A percentile compares a stretch with the other conserved stretches of the same genome.
phyloP scores from a whole-genome alignment of 2,888 invertebrate genomes.

The Scelioninae gen. 1 region DNA sequence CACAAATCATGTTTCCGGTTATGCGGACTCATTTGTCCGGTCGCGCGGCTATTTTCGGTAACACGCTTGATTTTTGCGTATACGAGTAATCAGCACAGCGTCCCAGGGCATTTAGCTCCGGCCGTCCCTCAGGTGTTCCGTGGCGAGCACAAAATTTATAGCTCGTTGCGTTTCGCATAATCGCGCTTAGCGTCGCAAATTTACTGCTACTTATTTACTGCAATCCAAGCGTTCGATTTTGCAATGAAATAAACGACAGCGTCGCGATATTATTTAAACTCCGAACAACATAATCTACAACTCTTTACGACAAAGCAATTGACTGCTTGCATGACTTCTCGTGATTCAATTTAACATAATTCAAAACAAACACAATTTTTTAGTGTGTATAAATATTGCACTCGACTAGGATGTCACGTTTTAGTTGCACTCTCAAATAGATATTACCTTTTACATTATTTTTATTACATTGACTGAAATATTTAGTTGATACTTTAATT shows the following conservation, averaged over 20 bases:
- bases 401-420: no score
- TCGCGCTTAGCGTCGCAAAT: slow-evolving; percentile 62
- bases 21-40: slow-evolving; percentile 54
- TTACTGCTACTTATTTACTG: slow-evolving; percentile 63
- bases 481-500: no score
- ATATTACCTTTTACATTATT: no score
- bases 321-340: slow-evolving; percentile 27
- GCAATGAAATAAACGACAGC: slow-evolving; percentile 17
- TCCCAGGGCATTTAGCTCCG: slow-evolving; percentile 48
- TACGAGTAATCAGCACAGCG: slow-evolving; percentile 53
- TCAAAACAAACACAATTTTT: no score
- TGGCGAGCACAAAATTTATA: slow-evolving; percentile 50
- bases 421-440: no score
- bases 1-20: slow-evolving; percentile 60
- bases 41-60: slow-evolving; percentile 40
- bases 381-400: no score
- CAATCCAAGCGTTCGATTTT: slow-evolving; percentile 48
- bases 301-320: slow-evolving; percentile 32
- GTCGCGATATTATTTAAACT: slow-evolving; percentile 22
- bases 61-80: slow-evolving; percentile 56
- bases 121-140: slow-evolving; percentile 61
- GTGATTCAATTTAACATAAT: slow-evolving; percentile 24
- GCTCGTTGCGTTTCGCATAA: slow-evolving; percentile 64
- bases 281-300: slow-evolving; percentile 45
- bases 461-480: no score